phyloP scores from a whole-genome alignment of 2,113 vertebrate genomes.

The Phoxinus phoxinus region DNA sequence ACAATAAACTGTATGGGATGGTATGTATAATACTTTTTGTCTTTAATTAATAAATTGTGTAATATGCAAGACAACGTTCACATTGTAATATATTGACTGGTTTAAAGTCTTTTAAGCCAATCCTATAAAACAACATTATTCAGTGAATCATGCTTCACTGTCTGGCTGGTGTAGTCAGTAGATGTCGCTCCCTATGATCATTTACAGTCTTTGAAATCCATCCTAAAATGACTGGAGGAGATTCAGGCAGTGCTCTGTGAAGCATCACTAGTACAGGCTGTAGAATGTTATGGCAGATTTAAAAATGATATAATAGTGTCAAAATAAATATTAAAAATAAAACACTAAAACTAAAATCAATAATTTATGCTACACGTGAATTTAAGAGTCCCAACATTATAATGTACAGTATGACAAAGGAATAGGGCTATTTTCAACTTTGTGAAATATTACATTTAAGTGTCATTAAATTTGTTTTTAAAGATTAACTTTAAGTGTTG shows the following conservation, averaged over 20 bases:
- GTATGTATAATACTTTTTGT: neutral
- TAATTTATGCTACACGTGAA: too few relatives aligned
- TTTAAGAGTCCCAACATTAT: too few relatives aligned
- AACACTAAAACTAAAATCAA: too few relatives aligned
- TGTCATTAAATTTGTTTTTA: neutral
- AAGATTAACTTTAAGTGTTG: neutral
- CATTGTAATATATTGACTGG: neutral
- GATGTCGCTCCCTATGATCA: neutral
- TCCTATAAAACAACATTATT: neutral
- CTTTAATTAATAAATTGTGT: neutral
- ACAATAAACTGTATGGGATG: neutral
- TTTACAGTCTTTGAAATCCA: constrained; percentile 10
- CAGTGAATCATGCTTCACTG: constrained; percentile 5
- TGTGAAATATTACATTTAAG: neutral
- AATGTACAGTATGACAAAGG: too few relatives aligned
- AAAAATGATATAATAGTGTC: neutral
- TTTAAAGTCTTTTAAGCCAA: neutral
- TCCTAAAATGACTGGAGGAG: neutral
- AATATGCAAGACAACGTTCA: neutral
- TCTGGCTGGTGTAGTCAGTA: neutral
- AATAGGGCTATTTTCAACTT: too few relatives aligned
- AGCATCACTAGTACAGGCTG: neutral
- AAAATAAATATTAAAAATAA: neutral
- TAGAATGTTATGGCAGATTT: neutral
- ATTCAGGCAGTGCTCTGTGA: neutral